phyloP scores from a whole-genome alignment of 1,140 invertebrate species.

The Vollenhovia emeryi region DNA sequence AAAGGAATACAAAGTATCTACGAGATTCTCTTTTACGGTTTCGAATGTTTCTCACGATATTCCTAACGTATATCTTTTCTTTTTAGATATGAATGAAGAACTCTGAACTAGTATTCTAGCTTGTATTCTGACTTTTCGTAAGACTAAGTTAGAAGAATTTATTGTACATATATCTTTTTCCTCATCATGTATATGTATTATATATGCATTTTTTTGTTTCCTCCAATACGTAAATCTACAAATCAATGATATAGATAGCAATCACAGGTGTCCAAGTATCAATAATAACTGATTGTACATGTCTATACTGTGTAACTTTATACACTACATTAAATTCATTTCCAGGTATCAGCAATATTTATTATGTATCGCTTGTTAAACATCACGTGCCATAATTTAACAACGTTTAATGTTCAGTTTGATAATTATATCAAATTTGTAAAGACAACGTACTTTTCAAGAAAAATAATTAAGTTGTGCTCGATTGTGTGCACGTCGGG shows the following conservation, averaged over 20 bases:
- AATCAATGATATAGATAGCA: neutral
- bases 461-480: slow-evolving; percentile 6
- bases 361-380: neutral
- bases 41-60: neutral
- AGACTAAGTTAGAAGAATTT: neutral
- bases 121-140: neutral
- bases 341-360: neutral
- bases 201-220: slow-evolving; percentile 14
- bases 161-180: slow-evolving; percentile 2
- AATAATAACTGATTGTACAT: slow-evolving; percentile 1
- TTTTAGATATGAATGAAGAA: neutral
- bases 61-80: neutral
- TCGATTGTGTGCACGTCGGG: slow-evolving; percentile 17
- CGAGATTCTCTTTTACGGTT: neutral
- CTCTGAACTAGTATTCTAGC: neutral
- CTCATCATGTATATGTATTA: neutral
- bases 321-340: neutral
- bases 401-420: neutral
- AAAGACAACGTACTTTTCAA: neutral
- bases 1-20: neutral
- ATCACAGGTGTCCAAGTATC: neutral
- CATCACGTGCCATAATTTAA: neutral
- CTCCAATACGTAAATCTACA: neutral
- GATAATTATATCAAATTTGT: neutral
- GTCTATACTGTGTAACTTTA: neutral